Evolutionary conservation across 2,888 invertebrate genomes (phyloP).

Genomic region (Resseliella maxima): DNA sequence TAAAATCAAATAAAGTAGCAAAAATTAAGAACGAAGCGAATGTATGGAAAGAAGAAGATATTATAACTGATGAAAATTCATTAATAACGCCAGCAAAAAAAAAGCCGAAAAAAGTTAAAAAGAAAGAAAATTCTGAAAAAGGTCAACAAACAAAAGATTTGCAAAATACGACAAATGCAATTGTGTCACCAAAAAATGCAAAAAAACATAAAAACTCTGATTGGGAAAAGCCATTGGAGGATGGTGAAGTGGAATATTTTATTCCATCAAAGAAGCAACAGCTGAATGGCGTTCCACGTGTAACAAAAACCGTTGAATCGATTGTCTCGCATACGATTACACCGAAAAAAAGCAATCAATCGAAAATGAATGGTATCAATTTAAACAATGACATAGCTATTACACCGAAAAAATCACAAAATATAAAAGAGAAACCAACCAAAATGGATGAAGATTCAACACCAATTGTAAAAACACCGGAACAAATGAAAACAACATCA

Average conservation of each 20-base stretch:
- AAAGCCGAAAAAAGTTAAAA: slow-evolving; percentile 61
- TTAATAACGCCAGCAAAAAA: slow-evolving; percentile 56
- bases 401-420: not conserved
- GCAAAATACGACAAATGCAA: slow-evolving; percentile 59
- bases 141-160: slow-evolving; percentile 59
- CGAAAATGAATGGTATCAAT: slow-evolving; percentile 59
- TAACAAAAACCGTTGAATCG: not conserved
- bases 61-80: slow-evolving; percentile 59
- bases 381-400: no score
- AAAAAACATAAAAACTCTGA: slow-evolving; percentile 60
- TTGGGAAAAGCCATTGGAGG: slow-evolving; percentile 67
- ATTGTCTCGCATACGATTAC: not conserved
- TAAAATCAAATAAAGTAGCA: not conserved
- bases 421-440: not conserved
- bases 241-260: slow-evolving; percentile 67
- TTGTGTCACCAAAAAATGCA: slow-evolving; percentile 55
- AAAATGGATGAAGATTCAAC: not conserved
- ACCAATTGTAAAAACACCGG: not conserved
- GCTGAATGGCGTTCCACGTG: slow-evolving; percentile 59
- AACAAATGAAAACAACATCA: not conserved
- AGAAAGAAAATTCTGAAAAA: slow-evolving; percentile 61
- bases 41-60: slow-evolving; percentile 65
- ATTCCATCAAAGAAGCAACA: slow-evolving; percentile 64
- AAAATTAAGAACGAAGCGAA: slow-evolving; percentile 58
- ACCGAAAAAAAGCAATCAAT: slow-evolving; percentile 61